phyloP scores from a whole-genome alignment of 2,888 invertebrate species.

The Diaprepes abbreviatus region DNA sequence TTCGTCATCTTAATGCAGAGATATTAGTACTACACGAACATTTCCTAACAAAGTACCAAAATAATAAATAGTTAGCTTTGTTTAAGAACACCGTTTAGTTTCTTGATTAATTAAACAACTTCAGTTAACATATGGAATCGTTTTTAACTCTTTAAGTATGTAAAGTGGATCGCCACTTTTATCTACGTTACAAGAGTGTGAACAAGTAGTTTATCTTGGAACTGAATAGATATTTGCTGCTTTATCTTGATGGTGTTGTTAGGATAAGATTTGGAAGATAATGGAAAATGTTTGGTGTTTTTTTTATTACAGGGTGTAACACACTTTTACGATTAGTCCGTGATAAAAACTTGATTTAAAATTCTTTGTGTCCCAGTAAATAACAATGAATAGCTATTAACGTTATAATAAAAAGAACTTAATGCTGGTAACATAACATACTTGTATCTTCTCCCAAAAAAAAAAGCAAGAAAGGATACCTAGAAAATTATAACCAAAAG shows the following conservation, averaged over 20 bases:
- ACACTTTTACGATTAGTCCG: background rate
- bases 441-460: too few relatives aligned
- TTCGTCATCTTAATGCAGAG: slow-evolving; percentile 39
- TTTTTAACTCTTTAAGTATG: slow-evolving; percentile 40
- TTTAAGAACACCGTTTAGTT: slow-evolving; percentile 31
- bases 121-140: slow-evolving; percentile 29
- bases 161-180: slow-evolving; percentile 47
- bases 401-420: too few relatives aligned
- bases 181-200: slow-evolving; percentile 45
- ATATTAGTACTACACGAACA: slow-evolving; percentile 30
- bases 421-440: too few relatives aligned
- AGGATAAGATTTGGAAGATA: slow-evolving; percentile 37
- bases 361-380: too few relatives aligned
- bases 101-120: slow-evolving; percentile 42
- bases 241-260: slow-evolving; percentile 41
- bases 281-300: slow-evolving; percentile 11
- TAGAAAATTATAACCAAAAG: too few relatives aligned
- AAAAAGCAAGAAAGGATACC: too few relatives aligned
- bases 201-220: slow-evolving; percentile 43
- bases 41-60: slow-evolving; percentile 33
- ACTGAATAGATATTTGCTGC: slow-evolving; percentile 46
- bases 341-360: slow-evolving; percentile 11
- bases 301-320: slow-evolving; percentile 17
- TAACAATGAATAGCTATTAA: background rate
- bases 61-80: slow-evolving; percentile 42